These are phyloP conservation scores for Cinclus mexicanus DNA, from an alignment of 2,113 vertebrate genomes.

Conservation along the genomic window DNA sequence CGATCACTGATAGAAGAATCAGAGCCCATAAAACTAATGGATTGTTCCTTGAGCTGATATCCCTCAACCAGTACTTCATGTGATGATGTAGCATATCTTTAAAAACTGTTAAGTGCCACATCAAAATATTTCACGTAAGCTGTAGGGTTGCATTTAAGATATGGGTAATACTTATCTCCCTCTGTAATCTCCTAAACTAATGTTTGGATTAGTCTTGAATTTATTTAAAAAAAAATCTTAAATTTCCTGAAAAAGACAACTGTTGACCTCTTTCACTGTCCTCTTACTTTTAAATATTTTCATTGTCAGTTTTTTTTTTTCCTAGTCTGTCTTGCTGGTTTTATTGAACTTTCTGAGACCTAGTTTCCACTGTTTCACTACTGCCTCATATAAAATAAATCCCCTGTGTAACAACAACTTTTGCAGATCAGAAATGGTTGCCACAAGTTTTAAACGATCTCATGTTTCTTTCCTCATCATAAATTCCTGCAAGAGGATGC, in stretches of 20 bases:
- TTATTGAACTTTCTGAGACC: background rate
- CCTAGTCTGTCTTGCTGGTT: background rate
- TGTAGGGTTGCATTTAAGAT: background rate
- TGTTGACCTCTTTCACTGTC: background rate
- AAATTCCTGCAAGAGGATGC: background rate
- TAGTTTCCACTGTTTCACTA: background rate
- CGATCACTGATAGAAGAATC: background rate
- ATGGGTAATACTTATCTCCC: background rate
- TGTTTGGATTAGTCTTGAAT: background rate
- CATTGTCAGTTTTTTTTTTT: background rate
- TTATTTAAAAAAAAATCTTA: background rate
- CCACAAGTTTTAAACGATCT: background rate
- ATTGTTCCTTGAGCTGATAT: background rate
- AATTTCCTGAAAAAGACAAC: background rate
- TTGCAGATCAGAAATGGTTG: background rate
- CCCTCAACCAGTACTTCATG: background rate
- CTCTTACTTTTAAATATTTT: background rate
- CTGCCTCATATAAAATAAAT: background rate
- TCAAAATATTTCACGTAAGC: background rate
- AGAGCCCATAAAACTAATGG: background rate
- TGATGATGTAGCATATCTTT: background rate
- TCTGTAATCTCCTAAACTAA: background rate
- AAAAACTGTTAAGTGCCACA: background rate
- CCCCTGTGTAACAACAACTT: background rate
- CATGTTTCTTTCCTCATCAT: background rate